These are phyloP conservation scores for Eumaeus atala DNA, from an alignment of 1,140 invertebrate species.

Conservation along the genomic window DNA sequence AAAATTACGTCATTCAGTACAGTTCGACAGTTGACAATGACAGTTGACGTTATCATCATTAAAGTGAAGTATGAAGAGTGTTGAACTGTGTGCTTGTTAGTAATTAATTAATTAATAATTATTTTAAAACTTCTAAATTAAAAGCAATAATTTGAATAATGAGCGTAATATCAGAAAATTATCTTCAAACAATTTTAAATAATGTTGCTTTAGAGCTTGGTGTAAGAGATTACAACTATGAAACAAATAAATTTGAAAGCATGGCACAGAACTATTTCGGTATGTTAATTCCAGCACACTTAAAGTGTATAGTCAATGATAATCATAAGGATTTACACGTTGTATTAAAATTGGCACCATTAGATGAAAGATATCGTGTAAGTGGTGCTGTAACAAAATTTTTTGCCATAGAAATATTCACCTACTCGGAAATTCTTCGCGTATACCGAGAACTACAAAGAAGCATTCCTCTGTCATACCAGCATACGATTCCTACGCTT, in stretches of 20 bases:
- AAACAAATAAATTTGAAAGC: slow-evolving; percentile 35
- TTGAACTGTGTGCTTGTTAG: no score
- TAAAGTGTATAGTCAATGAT: slow-evolving; percentile 27
- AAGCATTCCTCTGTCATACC: slow-evolving; percentile 9
- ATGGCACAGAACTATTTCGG: slow-evolving; percentile 63
- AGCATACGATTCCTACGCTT: slow-evolving; percentile 41
- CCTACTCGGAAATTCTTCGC: slow-evolving; percentile 40
- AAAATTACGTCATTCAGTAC: no score
- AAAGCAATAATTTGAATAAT: slow-evolving; percentile 7
- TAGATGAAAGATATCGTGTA: slow-evolving; percentile 50
- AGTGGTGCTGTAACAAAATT: slow-evolving; percentile 56
- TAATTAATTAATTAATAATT: not conserved
- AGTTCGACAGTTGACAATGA: no score
- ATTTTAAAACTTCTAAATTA: not conserved
- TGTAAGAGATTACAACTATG: slow-evolving; percentile 33
- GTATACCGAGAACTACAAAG: slow-evolving; percentile 36
- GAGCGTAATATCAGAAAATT: slow-evolving; percentile 20
- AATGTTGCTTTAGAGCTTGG: slow-evolving; percentile 26
- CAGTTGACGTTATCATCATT: no score
- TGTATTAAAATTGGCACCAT: slow-evolving; percentile 57
- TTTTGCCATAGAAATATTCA: slow-evolving; percentile 54
- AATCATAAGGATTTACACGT: slow-evolving; percentile 32
- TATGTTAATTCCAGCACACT: slow-evolving; percentile 41
- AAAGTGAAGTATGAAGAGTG: no score
- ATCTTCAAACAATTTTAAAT: slow-evolving; percentile 28